A percentile compares a stretch with the other conserved stretches of the same genome.
Evolutionary conservation across 2,888 invertebrate species (phyloP).

Genomic region (Pachymerium ferrugineum): DNA sequence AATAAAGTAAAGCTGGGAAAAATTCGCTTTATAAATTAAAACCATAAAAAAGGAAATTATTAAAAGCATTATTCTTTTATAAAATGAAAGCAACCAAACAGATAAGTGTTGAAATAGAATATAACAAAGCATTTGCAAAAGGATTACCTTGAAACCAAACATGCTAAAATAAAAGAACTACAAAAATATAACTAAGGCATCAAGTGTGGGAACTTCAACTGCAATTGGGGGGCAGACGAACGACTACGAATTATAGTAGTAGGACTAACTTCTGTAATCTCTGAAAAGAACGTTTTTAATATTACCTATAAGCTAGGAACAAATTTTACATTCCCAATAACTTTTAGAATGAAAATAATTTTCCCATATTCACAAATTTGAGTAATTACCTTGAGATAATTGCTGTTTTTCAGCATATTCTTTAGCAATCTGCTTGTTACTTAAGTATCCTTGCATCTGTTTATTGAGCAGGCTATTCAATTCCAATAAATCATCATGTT

Average conservation of each 20-base stretch:
- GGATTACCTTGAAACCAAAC: neutral
- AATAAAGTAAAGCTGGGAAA: too few relatives aligned
- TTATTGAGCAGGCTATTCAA: conserved; percentile 25
- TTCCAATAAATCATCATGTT: neutral
- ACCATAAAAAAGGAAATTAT: neutral
- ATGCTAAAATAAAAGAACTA: neutral
- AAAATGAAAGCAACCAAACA: neutral
- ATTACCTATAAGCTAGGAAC: neutral
- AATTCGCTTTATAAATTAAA: neutral
- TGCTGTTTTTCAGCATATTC: neutral
- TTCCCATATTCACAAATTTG: neutral
- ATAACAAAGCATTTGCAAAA: neutral
- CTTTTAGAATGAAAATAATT: neutral
- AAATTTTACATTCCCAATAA: neutral
- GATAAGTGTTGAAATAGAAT: neutral
- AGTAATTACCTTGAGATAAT: neutral
- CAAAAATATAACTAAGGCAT: neutral
- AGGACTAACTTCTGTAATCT: neutral
- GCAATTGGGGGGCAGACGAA: neutral
- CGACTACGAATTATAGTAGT: neutral
- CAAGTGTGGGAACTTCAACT: neutral
- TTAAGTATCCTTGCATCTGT: conserved; percentile 22
- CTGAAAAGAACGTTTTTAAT: neutral
- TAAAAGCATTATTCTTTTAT: neutral
- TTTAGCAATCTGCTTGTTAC: neutral